phyloP scores from a whole-genome alignment of 2,113 vertebrate genomes.

The Poeciliopsis prolifica region DNA sequence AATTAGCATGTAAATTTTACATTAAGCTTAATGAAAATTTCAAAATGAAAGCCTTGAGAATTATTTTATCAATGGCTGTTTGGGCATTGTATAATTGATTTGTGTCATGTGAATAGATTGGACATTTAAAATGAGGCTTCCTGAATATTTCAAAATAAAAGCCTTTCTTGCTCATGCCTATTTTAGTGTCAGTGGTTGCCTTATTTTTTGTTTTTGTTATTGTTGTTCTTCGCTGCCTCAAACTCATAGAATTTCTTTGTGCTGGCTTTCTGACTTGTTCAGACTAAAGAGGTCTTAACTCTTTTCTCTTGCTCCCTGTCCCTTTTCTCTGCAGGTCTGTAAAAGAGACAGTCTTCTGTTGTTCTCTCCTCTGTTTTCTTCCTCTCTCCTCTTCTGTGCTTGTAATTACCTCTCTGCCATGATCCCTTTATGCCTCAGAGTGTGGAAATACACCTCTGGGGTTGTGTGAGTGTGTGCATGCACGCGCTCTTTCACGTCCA shows the following conservation, averaged over 20 bases:
- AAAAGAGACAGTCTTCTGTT: conserved; percentile 10
- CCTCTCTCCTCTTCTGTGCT: conserved; percentile 23
- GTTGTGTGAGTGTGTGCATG: conserved; percentile 5
- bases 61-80: too few relatives aligned
- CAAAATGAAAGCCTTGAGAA: too few relatives aligned
- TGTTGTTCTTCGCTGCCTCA: too few relatives aligned
- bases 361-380: conserved; percentile 51
- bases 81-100: too few relatives aligned
- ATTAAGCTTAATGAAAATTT: too few relatives aligned
- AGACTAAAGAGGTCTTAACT: conserved; percentile 16
- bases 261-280: conserved; percentile 10
- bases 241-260: not conserved
- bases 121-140: too few relatives aligned
- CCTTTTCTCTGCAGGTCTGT: conserved; percentile 20
- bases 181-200: too few relatives aligned
- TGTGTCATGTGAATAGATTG: too few relatives aligned
- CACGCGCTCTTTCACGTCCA: not conserved
- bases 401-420: conserved; percentile 69
- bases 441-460: conserved; percentile 60
- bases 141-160: too few relatives aligned
- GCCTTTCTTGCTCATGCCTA: too few relatives aligned
- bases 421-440: conserved; percentile 65
- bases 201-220: too few relatives aligned
- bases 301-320: conserved; percentile 3
- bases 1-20: too few relatives aligned